phyloP scores from a whole-genome alignment of 2,113 vertebrate genomes.

The Zapus hudsonius region DNA sequence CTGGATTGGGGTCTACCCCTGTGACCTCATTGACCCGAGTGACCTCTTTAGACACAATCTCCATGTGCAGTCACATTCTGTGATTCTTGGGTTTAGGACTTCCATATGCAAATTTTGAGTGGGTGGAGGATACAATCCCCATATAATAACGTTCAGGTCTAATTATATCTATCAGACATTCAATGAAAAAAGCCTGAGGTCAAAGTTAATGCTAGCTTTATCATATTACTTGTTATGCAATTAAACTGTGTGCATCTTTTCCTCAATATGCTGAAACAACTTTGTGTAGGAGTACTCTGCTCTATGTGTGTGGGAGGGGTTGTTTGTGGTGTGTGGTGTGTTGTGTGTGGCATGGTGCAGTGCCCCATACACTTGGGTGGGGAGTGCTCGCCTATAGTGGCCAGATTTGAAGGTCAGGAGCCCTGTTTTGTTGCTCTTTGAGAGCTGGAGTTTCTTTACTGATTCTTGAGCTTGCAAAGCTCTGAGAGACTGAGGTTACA shows the following conservation, averaged over 20 bases:
- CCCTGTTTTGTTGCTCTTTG: too few species aligned
- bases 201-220: neutral
- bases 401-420: too few species aligned
- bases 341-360: too few species aligned
- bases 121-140: neutral
- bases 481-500: too few species aligned
- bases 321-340: too few species aligned
- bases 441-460: too few species aligned
- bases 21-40: neutral
- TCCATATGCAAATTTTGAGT: neutral
- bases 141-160: neutral
- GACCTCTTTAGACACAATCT: neutral
- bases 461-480: too few species aligned
- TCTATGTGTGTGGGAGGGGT: too few species aligned
- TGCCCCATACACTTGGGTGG: too few species aligned
- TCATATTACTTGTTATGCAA: neutral
- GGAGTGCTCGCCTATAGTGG: too few species aligned
- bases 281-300: too few species aligned
- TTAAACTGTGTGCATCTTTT: constrained; percentile 14
- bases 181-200: neutral
- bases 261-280: neutral
- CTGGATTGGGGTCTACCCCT: neutral
- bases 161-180: neutral
- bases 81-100: neutral
- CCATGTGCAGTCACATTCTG: neutral